Conservation (phyloP, 2,888 invertebrate species). For the Euphydryas editha region DNA sequence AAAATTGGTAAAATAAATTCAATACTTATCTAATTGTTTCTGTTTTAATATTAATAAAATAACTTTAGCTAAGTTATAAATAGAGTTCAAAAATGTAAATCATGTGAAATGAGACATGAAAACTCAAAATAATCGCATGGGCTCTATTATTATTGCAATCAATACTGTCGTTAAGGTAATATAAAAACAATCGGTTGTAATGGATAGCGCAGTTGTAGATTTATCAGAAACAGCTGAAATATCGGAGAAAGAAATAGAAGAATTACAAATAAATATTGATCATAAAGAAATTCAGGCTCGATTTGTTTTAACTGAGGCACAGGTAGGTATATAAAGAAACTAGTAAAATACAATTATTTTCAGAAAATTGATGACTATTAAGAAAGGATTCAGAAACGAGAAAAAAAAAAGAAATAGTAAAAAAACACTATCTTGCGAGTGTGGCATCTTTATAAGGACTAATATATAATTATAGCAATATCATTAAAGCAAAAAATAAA, state of each 20-base stretch:
- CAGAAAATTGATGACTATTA: no score
- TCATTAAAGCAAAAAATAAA: no score
- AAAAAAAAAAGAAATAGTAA: no score
- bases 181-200: slow-evolving; percentile 34
- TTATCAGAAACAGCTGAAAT: slow-evolving; percentile 58
- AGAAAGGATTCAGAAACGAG: no score
- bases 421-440: no score
- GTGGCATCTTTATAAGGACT: no score
- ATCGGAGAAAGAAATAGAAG: slow-evolving; percentile 48
- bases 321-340: slow-evolving; percentile 49
- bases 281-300: slow-evolving; percentile 56
- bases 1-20: neutral
- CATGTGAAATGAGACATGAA: neutral
- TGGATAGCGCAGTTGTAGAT: slow-evolving; percentile 51
- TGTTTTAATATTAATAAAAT: no score
- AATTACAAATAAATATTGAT: slow-evolving; percentile 36
- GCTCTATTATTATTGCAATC: slow-evolving; percentile 24
- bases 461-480: no score
- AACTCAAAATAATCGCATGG: slow-evolving; percentile 31
- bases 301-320: slow-evolving; percentile 60
- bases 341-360: neutral
- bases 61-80: no score
- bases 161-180: slow-evolving; percentile 13
- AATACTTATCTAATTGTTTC: no score
- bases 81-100: no score